phyloP scores from a whole-genome alignment of 2,113 vertebrate genomes.

The Actenoides hombroni region DNA sequence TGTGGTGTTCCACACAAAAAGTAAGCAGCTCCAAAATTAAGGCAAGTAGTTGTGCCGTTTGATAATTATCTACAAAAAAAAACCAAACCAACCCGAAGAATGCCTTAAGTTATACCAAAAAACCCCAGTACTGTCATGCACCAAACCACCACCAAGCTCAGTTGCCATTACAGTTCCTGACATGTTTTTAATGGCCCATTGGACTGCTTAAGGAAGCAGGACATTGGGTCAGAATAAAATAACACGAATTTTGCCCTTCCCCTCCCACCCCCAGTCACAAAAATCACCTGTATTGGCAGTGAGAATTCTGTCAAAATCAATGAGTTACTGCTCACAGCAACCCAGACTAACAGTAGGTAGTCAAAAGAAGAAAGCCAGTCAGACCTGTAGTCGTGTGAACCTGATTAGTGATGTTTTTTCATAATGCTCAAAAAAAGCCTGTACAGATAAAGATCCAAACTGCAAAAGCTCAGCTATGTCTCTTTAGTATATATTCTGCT shows the following conservation, averaged over 20 bases:
- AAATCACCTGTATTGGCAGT: background rate
- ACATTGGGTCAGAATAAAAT: background rate
- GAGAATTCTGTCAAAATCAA: background rate
- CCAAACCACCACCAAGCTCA: background rate
- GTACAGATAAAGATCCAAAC: background rate
- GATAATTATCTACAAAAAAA: constrained; percentile 89
- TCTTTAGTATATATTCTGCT: background rate
- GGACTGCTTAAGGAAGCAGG: background rate
- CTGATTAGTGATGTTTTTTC: background rate
- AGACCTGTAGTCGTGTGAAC: background rate
- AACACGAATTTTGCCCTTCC: too few relatives aligned
- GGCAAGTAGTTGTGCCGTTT: constrained; percentile 95
- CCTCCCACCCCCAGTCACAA: background rate
- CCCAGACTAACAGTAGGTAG: background rate
- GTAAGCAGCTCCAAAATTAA: constrained; percentile 96
- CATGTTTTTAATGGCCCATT: background rate
- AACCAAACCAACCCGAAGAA: background rate
- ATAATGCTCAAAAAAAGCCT: background rate
- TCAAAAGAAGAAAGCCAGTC: background rate
- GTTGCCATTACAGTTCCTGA: background rate
- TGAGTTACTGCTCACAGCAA: background rate
- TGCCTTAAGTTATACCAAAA: background rate
- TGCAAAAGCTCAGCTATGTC: background rate
- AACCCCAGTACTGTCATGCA: accelerated
- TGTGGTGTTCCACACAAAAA: constrained; percentile 97